Evolutionary conservation across 2,888 invertebrate species (phyloP).

Genomic region (Lasioglossum calceatum): DNA sequence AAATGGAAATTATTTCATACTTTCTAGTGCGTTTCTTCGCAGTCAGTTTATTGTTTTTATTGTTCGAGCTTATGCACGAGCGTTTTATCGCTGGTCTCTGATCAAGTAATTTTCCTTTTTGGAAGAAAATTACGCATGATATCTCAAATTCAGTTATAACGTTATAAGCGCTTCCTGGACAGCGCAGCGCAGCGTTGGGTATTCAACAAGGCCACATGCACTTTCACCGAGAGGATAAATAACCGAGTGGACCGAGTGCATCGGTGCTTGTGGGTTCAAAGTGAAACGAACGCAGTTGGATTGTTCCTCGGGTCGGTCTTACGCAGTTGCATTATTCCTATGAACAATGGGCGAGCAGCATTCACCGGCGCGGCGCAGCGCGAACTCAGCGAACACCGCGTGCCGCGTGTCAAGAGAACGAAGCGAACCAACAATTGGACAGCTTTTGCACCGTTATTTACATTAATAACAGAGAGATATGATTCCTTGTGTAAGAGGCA

Average conservation of each 20-base stretch:
- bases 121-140: not conserved
- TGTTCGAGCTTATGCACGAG: not conserved
- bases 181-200: not conserved
- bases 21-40: no score
- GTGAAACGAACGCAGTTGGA: not conserved
- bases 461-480: constrained; percentile 8
- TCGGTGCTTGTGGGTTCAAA: not conserved
- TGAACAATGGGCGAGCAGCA: not conserved
- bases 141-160: not conserved
- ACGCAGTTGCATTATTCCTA: not conserved
- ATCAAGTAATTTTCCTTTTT: not conserved
- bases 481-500: not conserved
- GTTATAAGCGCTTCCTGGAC: not conserved
- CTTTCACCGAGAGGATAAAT: constrained; percentile 1
- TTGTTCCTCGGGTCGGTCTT: not conserved
- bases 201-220: not conserved
- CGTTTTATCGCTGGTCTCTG: not conserved
- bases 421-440: not conserved
- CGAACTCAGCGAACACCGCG: not conserved
- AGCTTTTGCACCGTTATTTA: not conserved
- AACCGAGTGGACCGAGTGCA: not conserved
- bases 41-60: not conserved
- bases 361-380: not conserved
- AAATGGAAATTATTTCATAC: no score
- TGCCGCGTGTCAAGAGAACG: not conserved